Evolutionary conservation across 2,113 vertebrate genomes (phyloP).

Genomic region (Atlantisia rogersi): DNA sequence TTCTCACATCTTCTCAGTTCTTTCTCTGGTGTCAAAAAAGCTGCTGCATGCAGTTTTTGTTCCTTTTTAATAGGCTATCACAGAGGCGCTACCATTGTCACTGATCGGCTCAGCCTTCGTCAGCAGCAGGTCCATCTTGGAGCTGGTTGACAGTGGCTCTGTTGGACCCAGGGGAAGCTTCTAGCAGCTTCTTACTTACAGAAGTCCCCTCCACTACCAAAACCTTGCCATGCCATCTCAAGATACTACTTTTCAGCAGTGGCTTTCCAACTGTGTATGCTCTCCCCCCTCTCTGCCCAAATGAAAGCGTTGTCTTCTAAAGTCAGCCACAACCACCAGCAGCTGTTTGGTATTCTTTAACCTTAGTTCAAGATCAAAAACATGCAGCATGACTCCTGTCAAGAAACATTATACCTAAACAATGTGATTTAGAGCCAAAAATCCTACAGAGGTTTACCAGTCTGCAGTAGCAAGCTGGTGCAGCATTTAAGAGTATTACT

Average conservation of each 20-base stretch:
- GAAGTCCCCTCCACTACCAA: no score
- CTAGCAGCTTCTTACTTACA: no score
- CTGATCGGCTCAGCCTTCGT: no score
- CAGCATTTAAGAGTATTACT: background rate
- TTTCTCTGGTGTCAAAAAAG: no score
- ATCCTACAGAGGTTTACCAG: background rate
- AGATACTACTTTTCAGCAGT: background rate
- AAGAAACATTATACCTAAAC: background rate
- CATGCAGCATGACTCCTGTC: background rate
- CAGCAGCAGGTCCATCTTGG: no score
- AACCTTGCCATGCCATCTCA: no score
- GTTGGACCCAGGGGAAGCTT: no score
- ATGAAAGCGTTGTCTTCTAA: background rate
- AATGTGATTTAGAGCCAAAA: background rate
- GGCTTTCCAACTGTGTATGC: background rate
- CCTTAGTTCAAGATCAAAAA: background rate
- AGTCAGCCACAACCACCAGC: background rate
- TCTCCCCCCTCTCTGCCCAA: background rate
- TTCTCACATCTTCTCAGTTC: no score
- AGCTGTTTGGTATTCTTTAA: background rate
- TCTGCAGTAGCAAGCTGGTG: background rate
- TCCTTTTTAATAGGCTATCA: no score
- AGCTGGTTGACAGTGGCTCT: no score
- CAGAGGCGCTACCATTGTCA: no score
- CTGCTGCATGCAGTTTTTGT: no score